Percentiles rank a stretch among this genome's conserved stretches.
Conservation (phyloP, 35 echinoderm and acorn worm genomes). For the Ophioderma brevispina region DNA sequence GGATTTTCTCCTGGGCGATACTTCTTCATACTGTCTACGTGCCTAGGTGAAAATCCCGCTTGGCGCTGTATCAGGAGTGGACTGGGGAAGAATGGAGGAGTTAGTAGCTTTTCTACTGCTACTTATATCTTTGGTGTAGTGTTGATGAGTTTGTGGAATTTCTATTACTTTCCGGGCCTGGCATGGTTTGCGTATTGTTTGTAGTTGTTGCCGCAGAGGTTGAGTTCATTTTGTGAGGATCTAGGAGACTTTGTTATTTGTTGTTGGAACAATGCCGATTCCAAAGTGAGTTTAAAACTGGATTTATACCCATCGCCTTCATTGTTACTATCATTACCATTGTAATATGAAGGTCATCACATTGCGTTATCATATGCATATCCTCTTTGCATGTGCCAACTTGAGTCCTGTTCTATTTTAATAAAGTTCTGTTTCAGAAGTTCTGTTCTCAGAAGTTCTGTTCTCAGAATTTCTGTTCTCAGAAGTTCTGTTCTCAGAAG, state of each 20-base stretch:
- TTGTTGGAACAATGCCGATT: neutral
- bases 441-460: no score
- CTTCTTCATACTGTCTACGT: constrained; percentile 25
- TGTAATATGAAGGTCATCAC: no score
- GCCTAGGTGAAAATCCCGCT: neutral
- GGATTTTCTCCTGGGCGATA: neutral
- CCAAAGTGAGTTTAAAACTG: neutral
- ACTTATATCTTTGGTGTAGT: neutral
- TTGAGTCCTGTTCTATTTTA: no score
- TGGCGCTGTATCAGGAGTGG: neutral
- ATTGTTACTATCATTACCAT: neutral
- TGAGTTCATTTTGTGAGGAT: neutral
- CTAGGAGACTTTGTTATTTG: neutral
- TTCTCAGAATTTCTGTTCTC: no score
- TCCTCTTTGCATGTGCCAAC: no score
- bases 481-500: no score
- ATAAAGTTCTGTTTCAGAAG: no score
- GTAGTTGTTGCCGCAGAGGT: neutral
- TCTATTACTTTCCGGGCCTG: neutral
- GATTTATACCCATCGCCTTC: neutral
- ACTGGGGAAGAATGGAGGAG: neutral
- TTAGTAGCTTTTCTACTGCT: neutral
- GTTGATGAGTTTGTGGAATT: neutral
- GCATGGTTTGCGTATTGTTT: neutral
- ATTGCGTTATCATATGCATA: no score